Base-by-base conservation (phyloP, 2,888 invertebrate genomes). In the Schizaphis graminum region DNA sequence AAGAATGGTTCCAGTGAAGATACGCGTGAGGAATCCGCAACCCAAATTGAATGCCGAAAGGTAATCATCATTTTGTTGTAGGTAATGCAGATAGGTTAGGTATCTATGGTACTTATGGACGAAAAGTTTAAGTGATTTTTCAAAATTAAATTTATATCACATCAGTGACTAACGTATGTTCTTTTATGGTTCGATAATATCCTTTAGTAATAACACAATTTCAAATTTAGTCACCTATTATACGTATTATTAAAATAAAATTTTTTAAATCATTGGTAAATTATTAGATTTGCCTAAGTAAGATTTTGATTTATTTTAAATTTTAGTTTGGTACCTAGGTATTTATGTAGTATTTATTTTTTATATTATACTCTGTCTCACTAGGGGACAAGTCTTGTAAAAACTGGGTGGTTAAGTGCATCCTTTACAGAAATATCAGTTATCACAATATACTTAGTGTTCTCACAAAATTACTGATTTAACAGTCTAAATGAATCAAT, bases 41-140 rank as follows among this genome's bases (percentile, higher is more conserved):
- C 97, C 97, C 4, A 97, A 97, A 95, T 96, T 98, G 47, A 97
- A 98, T 95, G 97, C 97, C 0, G 97, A 97, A 56, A 97, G 97
- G 13, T 95, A 93, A 89, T 57, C 67, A 49, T 53, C 86, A 44
- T 89, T 77, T 35, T 61, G 44, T 3, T 85, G 26, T 44, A 44
- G n/a, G 5, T 13, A 57, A 61, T 61, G 61, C 28, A 10, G 57
- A 3, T 26, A 28, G 26, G 28, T 57, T 49, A 49, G 49, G 11
- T 49, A 16, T 49, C 49, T 49, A 49, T 11, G 49, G 13, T 61
- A 28, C 61, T 3, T 61, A 61, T 61, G 61, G 26, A 61, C 28
- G 1, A 28, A 26, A 16, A 67, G 0, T 13, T n/a, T 67, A n/a
- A 67, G n/a, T 67, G 28, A n/a, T 67, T 67, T 67, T n/a, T 67